Base-by-base conservation (phyloP, 2,888 invertebrate genomes). In the Aphelenchoides bicaudatus region DNA sequence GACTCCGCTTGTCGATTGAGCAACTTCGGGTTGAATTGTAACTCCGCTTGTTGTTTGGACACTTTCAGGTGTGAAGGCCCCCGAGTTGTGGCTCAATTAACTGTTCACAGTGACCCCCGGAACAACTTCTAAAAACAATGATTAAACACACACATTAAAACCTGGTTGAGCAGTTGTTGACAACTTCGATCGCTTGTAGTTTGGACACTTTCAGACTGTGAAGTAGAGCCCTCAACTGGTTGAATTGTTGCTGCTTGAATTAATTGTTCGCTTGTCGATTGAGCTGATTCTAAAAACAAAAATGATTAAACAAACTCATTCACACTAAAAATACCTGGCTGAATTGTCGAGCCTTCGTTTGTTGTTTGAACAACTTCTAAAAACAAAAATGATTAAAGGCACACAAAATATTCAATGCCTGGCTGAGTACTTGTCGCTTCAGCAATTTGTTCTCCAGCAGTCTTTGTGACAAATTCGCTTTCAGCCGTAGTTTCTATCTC, bases 401-500 rank as follows among this genome's bases (percentile, higher is more conserved):
- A 13, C 16, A 34, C 16, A 34, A 13, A 13, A 13, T 34, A 28
- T 6, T n/a, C 5, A n/a, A 48, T 37, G n/a, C 37, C 31, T 37
- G 31, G 31, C 30, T 34, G 27, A 19, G 54, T 29, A 23, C 23
- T 16, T 16, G 16, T 55, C 29, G 57, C 46, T 31, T 16, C 29
- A 30, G 43, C 53, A 29, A 25, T 50, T 21, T 49, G 29, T 6
- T 0, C 10, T 5, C 49, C 55, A 19, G 39, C 51, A 8, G 29
- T 49, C 8, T 52, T 38, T 1, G 50, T 34, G 3, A 30, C 1
- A 21, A 31, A 56, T n/a, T 29, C 54, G 4, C 46, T 23, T 21
- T 60, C 39, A 8, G 47, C 47, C 30, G 30, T 52, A 25, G 65
- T 46, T 1, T 46, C 16, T 49, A 29, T 34, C 25, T 1, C 49